These are phyloP conservation scores for Arctopsyche grandis DNA, from an alignment of 1,140 invertebrate genomes.

Conservation along the genomic window DNA sequence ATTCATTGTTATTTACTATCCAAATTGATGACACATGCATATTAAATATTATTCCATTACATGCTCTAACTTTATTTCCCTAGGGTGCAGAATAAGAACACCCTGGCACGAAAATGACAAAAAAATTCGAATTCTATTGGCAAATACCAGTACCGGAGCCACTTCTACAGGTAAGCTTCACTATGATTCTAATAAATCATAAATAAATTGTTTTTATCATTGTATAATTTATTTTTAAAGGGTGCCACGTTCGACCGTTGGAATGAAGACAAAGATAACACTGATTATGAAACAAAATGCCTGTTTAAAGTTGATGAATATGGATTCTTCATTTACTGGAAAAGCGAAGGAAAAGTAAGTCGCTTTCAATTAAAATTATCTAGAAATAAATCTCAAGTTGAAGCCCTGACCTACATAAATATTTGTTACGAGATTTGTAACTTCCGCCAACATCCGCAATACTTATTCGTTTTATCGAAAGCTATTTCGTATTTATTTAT, in stretches of 20 bases:
- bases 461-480: neutral
- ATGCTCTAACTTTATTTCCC: neutral
- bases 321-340: slow-evolving; percentile 99
- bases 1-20: neutral
- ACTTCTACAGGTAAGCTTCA: slow-evolving; percentile 79
- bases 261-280: slow-evolving; percentile 95
- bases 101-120: slow-evolving; percentile 79
- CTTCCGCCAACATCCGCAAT: neutral
- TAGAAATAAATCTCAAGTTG: too few species aligned
- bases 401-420: too few species aligned
- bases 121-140: slow-evolving; percentile 99
- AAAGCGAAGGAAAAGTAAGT: slow-evolving; percentile 92
- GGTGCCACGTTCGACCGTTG: slow-evolving; percentile 88
- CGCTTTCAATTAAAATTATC: slow-evolving; percentile 5
- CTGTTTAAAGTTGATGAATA: slow-evolving; percentile 97
- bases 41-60: too few species aligned
- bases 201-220: slow-evolving; percentile 6
- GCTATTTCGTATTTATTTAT: slow-evolving; percentile 6
- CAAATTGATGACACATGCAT: neutral
- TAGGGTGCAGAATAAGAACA: neutral
- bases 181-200: neutral
- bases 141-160: slow-evolving; percentile 90
- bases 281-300: slow-evolving; percentile 87
- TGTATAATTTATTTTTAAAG: slow-evolving; percentile 54
- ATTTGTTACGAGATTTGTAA: neutral